Conservation (phyloP, 64 coral and sea anemone genomes). For the Porites lutea region DNA sequence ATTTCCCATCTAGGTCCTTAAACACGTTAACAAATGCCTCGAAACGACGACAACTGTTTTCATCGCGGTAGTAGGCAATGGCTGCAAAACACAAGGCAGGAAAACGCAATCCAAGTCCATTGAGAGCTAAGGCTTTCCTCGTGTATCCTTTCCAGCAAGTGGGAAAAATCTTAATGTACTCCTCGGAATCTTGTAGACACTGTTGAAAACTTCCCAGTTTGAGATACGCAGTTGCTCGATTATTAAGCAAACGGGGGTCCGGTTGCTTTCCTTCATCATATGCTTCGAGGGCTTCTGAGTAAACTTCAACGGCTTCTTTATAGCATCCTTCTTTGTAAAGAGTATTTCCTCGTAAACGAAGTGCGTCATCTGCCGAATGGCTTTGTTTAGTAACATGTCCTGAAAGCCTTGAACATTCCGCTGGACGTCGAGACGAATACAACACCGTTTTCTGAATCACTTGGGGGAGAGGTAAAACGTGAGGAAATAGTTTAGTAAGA, state of each 20-base stretch:
- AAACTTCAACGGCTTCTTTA: slow-evolving; percentile 36
- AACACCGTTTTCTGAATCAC: not conserved
- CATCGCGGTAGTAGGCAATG: slow-evolving; percentile 20
- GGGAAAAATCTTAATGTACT: slow-evolving; percentile 34
- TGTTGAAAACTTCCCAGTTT: slow-evolving; percentile 34
- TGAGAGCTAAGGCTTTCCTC: slow-evolving; percentile 53
- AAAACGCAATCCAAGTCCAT: not conserved
- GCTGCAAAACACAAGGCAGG: slow-evolving; percentile 34
- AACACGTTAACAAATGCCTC: not conserved
- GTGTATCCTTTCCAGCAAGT: slow-evolving; percentile 62
- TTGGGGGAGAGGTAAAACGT: slow-evolving; percentile 14
- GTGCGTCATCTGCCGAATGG: not conserved
- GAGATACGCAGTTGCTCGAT: slow-evolving; percentile 60
- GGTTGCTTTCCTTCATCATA: not conserved
- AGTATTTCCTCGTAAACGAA: not conserved
- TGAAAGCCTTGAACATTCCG: not conserved
- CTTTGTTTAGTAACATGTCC: not conserved
- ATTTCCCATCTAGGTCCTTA: slow-evolving; percentile 1
- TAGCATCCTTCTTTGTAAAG: not conserved
- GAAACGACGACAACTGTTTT: slow-evolving; percentile 14
- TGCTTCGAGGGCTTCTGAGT: not conserved
- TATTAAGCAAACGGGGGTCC: slow-evolving; percentile 24
- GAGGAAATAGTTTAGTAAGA: not conserved
- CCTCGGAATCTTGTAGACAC: slow-evolving; percentile 41
- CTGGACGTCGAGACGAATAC: not conserved